phyloP scores from a whole-genome alignment of 1,140 invertebrate species.

The Pseudoatta argentina region DNA sequence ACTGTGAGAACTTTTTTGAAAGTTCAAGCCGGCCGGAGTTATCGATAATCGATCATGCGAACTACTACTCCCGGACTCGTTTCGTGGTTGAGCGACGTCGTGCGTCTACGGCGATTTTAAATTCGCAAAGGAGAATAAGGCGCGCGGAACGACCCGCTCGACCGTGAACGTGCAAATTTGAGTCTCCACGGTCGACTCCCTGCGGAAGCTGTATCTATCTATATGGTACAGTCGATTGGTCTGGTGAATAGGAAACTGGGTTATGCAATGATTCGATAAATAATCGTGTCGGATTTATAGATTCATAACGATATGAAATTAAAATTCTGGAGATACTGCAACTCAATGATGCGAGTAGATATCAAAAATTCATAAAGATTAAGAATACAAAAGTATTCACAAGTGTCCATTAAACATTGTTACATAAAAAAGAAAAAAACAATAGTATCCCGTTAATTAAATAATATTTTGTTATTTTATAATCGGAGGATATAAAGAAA shows the following conservation, averaged over 20 bases:
- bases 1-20: slow-evolving; percentile 45
- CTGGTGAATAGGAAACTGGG: neutral
- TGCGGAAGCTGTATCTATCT: slow-evolving; percentile 16
- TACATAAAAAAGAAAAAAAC: too few species aligned
- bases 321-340: neutral
- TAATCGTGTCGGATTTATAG: neutral
- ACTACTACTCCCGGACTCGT: slow-evolving; percentile 51
- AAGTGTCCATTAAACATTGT: too few species aligned
- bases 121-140: slow-evolving; percentile 40
- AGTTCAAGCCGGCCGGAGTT: slow-evolving; percentile 35
- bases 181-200: slow-evolving; percentile 31
- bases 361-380: neutral
- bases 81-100: slow-evolving; percentile 61
- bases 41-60: slow-evolving; percentile 66
- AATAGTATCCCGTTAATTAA: too few species aligned
- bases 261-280: slow-evolving; percentile 22
- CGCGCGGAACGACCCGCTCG: slow-evolving; percentile 20
- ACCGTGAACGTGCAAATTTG: slow-evolving; percentile 53
- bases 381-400: neutral
- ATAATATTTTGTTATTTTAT: too few species aligned
- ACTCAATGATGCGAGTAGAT: too few species aligned
- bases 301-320: slow-evolving; percentile 15
- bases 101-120: slow-evolving; percentile 54
- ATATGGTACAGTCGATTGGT: neutral
- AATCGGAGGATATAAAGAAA: too few species aligned